phyloP scores from a whole-genome alignment of 2,797 vertebrate species.

The Falco berigora region DNA sequence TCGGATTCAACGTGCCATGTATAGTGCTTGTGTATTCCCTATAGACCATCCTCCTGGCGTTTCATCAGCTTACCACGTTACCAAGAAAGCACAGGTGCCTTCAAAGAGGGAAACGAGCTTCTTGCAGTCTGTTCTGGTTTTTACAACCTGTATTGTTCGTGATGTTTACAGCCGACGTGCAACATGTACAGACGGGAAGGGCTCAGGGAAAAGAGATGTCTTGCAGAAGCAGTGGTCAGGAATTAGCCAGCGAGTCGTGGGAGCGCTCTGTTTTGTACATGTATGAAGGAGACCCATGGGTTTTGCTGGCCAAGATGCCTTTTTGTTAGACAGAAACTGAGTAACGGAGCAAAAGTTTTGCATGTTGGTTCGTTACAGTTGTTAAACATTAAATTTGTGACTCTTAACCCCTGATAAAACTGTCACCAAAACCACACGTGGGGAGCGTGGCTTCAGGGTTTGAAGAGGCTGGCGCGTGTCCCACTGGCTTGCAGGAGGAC shows the following conservation, averaged over 20 bases:
- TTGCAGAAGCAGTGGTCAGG: not conserved
- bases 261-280: not conserved
- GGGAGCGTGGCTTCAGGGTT: not conserved
- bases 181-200: not conserved
- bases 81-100: not conserved
- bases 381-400: not conserved
- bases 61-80: not conserved
- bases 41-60: not conserved
- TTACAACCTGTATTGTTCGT: not conserved
- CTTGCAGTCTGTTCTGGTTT: not conserved
- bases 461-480: not conserved
- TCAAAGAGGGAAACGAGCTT: not conserved
- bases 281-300: not conserved
- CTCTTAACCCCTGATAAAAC: not conserved
- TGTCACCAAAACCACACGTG: not conserved
- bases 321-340: not conserved
- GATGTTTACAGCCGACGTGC: not conserved
- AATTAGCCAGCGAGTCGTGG: not conserved
- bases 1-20: not conserved
- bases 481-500: not conserved
- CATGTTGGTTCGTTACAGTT: accelerated
- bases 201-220: not conserved
- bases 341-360: not conserved
- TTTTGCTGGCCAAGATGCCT: not conserved
- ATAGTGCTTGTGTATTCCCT: not conserved